A percentile compares a stretch with the other conserved stretches of the same genome.
Conservation (phyloP, 2,113 vertebrate genomes). For the Sapayoa aenigma region DNA sequence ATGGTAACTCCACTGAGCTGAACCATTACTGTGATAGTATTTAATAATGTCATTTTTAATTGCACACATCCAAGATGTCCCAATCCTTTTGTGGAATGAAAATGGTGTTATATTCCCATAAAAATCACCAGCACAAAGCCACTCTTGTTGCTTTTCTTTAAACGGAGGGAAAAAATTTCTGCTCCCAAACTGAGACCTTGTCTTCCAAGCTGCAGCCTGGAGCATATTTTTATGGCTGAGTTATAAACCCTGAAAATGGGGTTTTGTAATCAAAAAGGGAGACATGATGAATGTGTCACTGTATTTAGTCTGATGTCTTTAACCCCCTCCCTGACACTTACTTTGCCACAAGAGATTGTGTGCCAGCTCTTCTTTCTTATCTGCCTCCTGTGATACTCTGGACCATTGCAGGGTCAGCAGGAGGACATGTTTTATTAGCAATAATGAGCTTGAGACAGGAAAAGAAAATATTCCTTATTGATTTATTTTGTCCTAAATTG, state of each 20-base stretch:
- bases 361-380: constrained; percentile 12
- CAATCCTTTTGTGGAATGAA: constrained; percentile 37
- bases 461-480: constrained; percentile 32
- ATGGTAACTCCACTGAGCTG: neutral
- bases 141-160: constrained; percentile 56
- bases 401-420: constrained; percentile 19
- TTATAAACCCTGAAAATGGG: neutral
- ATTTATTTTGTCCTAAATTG: constrained; percentile 25
- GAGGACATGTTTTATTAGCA: constrained; percentile 42
- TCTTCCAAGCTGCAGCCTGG: constrained; percentile 33
- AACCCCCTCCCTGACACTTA: neutral
- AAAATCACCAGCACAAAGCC: constrained; percentile 28
- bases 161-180: constrained; percentile 30
- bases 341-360: neutral
- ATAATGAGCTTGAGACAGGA: constrained; percentile 35
- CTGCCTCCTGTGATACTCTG: neutral
- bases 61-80: constrained; percentile 10
- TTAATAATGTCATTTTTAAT: constrained; percentile 59
- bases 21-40: neutral
- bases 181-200: constrained; percentile 31
- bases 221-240: neutral
- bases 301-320: constrained; percentile 37
- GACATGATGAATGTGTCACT: neutral
- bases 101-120: constrained; percentile 7
- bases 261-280: constrained; percentile 4